Evolutionary conservation across 2,888 invertebrate species (phyloP).

Genomic region (Acleris holmiana): DNA sequence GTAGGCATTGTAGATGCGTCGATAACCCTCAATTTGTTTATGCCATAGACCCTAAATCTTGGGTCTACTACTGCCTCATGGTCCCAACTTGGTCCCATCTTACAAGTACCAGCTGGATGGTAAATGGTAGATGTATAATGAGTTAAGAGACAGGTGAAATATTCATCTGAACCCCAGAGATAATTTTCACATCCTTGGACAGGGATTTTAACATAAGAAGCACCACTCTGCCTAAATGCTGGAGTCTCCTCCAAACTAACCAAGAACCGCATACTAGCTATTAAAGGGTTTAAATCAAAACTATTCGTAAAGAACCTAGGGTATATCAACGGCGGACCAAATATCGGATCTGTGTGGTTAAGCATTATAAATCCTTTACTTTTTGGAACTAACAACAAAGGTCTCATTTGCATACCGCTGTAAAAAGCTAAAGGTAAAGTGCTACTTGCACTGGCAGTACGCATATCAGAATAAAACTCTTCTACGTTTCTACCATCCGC

Average conservation of each 20-base stretch:
- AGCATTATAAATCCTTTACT: conserved; percentile 86
- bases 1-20: conserved; percentile 88
- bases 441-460: conserved; percentile 70
- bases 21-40: conserved; percentile 86
- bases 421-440: conserved; percentile 86
- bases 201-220: conserved; percentile 80
- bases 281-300: conserved; percentile 85
- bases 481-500: conserved; percentile 84
- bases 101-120: conserved; percentile 88
- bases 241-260: conserved; percentile 85
- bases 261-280: conserved; percentile 85
- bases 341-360: conserved; percentile 88
- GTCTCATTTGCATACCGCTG: conserved; percentile 84
- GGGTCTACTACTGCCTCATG: conserved; percentile 87
- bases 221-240: conserved; percentile 83
- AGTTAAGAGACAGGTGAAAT: conserved; percentile 86
- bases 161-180: conserved; percentile 86
- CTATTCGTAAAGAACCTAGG: conserved; percentile 87
- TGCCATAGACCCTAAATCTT: conserved; percentile 85
- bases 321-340: conserved; percentile 89
- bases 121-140: conserved; percentile 89
- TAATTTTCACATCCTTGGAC: conserved; percentile 84
- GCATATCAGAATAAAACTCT: conserved; percentile 85
- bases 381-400: conserved; percentile 86
- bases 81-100: conserved; percentile 88